Base-by-base conservation (phyloP, 2,113 vertebrate species). In the Gopherus flavomarginatus region DNA sequence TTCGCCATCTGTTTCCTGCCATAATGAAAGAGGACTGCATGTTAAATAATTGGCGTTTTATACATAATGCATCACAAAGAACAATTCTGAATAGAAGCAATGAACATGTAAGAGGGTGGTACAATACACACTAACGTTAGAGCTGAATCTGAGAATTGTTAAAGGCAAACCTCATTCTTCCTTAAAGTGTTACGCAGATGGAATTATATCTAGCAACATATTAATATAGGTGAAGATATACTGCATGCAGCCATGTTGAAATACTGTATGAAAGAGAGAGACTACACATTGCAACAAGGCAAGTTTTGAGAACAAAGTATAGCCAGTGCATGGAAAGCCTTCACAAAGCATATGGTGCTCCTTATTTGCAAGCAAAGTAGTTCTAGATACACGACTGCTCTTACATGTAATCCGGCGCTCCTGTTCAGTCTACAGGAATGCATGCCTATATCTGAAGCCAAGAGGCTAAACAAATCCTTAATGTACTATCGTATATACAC, bases 221-320 rank as follows among this genome's bases (percentile, higher is more conserved):
- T 83, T 95, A 83, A 90, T 96, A 91, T 95, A 92, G 95, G 69
- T 4, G 31, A 59, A n/a, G 91, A 87, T 92, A 62, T 21, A 86
- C 87, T 95, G 97, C 97, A 98, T 97, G 97, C 93, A 95, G 95
- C 93, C 92, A 85, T 93, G 86, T 5, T 87, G 89, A 96, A 96
- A 88, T 86, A 81, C 1, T 90, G 89, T 47, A 88, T 62, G 42
- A 96, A 91, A 1, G 0, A 97, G 89, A 89, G 91, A 90, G 4
- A 44, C 91, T 93, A 87, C 93, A 53, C 82, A 62, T 83, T 89
- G 95, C 85, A 72, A 42, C 4, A 90, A 92, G 89, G n/a, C 50
- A 80, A 47, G 16, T 2, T 78, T 44, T 38, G 59, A 91, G 83
- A 86, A 93, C 88, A 95, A 93, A 93, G n/a, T 85, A 95, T 72